Percentiles rank a stretch among this genome's conserved stretches.
Conservation (phyloP, 2,888 invertebrate species). For the Drosophila birchii region DNA sequence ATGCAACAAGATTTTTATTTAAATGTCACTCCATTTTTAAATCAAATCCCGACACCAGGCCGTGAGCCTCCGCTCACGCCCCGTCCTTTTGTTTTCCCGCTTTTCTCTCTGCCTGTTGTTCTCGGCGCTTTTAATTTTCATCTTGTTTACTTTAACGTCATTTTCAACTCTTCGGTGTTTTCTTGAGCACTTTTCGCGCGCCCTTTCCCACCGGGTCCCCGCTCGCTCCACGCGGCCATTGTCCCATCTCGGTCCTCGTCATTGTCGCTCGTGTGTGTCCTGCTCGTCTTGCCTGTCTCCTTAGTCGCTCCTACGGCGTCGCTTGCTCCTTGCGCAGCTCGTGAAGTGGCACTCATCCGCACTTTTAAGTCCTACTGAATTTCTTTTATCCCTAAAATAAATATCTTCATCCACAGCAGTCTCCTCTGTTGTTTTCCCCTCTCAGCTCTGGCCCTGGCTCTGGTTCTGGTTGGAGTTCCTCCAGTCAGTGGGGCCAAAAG, state of each 20-base stretch:
- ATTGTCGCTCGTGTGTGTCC: slow-evolving; percentile 57
- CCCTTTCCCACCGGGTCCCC: slow-evolving; percentile 15
- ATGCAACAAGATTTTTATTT: slow-evolving; percentile 78
- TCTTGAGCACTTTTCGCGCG: slow-evolving; percentile 70
- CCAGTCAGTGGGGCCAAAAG: slow-evolving; percentile 27
- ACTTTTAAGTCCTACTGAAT: slow-evolving; percentile 83
- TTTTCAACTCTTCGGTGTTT: slow-evolving; percentile 81
- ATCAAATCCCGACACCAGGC: slow-evolving; percentile 71
- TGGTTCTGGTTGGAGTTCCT: slow-evolving; percentile 25
- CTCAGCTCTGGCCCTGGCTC: slow-evolving; percentile 8
- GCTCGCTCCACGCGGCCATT: slow-evolving; percentile 28
- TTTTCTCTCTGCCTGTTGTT: slow-evolving; percentile 34
- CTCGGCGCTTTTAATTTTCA: slow-evolving; percentile 73
- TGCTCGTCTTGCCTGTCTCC: slow-evolving; percentile 35
- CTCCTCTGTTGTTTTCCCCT: slow-evolving; percentile 12
- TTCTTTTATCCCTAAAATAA: slow-evolving; percentile 84
- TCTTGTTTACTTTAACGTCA: slow-evolving; percentile 82
- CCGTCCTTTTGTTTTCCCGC: slow-evolving; percentile 24
- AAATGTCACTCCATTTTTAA: slow-evolving; percentile 80
- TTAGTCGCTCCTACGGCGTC: slow-evolving; percentile 14
- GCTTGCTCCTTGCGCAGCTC: slow-evolving; percentile 68
- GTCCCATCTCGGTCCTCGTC: slow-evolving; percentile 41
- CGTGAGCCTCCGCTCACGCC: slow-evolving; percentile 30
- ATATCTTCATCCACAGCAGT: slow-evolving; percentile 79
- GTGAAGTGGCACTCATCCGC: slow-evolving; percentile 82